Evolutionary conservation across 1,140 invertebrate species (phyloP).

Genomic region (Drosophila bocqueti): DNA sequence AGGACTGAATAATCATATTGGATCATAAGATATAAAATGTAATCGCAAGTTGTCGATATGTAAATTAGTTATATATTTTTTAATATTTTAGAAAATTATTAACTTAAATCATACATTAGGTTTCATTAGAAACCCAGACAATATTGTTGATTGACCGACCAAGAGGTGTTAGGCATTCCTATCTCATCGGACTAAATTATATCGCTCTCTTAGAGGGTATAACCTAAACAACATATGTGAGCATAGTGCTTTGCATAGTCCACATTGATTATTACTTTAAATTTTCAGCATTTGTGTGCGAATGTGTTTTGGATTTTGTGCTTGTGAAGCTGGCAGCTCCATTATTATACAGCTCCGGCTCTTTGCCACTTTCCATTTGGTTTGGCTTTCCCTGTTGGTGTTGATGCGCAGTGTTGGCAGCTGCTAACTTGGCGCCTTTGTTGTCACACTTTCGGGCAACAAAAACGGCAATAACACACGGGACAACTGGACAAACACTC

Average conservation of each 20-base stretch:
- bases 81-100: not conserved
- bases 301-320: constrained; percentile 31
- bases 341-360: constrained; percentile 44
- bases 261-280: constrained; percentile 68
- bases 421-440: constrained; percentile 74
- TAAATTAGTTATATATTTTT: not conserved
- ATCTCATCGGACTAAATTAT: not conserved
- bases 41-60: too few species aligned
- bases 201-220: not conserved
- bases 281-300: constrained; percentile 35
- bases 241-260: constrained; percentile 6
- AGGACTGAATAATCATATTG: not conserved
- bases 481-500: constrained; percentile 1
- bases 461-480: constrained; percentile 20
- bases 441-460: constrained; percentile 57
- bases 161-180: not conserved
- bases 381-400: constrained; percentile 40
- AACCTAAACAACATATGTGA: not conserved
- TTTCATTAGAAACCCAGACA: not conserved
- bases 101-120: not conserved
- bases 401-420: constrained; percentile 78
- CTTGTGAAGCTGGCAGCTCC: constrained; percentile 44
- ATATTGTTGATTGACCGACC: not conserved
- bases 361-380: constrained; percentile 20
- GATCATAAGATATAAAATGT: not conserved